Base-by-base conservation (phyloP, 2,888 invertebrate species). In the Tetheella fluctuosa region DNA sequence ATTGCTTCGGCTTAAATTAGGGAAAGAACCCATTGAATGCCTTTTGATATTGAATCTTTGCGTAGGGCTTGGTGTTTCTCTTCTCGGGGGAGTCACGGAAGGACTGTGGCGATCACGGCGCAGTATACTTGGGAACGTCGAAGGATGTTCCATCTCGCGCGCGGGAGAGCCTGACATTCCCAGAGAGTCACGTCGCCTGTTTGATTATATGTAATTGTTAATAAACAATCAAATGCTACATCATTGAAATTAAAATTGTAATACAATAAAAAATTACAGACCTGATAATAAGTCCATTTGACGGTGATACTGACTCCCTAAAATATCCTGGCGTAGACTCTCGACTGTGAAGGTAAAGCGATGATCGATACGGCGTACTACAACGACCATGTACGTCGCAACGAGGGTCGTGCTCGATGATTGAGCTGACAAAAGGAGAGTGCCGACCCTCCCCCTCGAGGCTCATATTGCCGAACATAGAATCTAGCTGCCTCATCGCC, bases 351-450 rank as follows among this genome's bases (percentile, higher is more conserved):
- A 92, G 84, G 67, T 91, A 93, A 52, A 92, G 83, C 52, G 92
- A 91, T 8, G 92, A 92, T 61, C 90, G 82, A 68, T 91, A 86
- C 23, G 91, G 89, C 58, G 91, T 89, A 64, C 85, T 83, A 80
- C 89, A 90, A 42, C 92, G 87, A 52, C 96, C 96, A 83, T 96
- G 96, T 39, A 96, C 95, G 77, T 96, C 96, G 81, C 96, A 97
- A 66, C 95, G 95, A 66, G 93, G 91, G 83, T 93, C 93, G 74
- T 90, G 89, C 73, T 95, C 95, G 57, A 94, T 90, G 75, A 94
- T 93, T 52, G 94, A 93, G 81, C 86, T 91, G 70, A 92, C 92
- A 59, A 88, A 68, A 57, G 93, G 89, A 61, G 90, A 91, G 62
- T 85, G 86, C 55, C 91, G 85, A 59, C 91, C 90, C 76, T 86